Conservation (phyloP, 2,113 vertebrate genomes). For the Anarrhichthys ocellatus region DNA sequence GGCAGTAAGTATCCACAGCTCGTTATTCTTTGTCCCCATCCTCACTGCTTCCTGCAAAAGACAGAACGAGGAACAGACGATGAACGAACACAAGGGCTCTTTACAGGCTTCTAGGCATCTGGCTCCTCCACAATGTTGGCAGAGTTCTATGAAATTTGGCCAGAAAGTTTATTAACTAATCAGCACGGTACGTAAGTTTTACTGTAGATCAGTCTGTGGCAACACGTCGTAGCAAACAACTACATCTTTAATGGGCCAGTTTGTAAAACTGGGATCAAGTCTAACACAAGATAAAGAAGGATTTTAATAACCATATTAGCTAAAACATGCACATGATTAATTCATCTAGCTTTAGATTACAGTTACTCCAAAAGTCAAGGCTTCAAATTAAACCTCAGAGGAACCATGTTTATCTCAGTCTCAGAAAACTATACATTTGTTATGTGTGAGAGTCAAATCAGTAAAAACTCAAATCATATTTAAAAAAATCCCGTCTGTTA, state of each 20-base stretch:
- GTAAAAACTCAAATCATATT: neutral
- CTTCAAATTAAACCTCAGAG: neutral
- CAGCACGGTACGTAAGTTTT: neutral
- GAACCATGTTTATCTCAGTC: neutral
- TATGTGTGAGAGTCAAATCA: neutral
- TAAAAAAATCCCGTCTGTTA: neutral
- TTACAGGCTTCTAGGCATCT: neutral
- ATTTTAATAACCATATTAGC: neutral
- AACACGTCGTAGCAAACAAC: neutral
- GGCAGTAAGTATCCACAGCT: slow-evolving; percentile 36
- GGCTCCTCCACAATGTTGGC: neutral
- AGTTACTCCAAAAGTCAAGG: neutral
- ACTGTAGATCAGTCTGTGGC: neutral
- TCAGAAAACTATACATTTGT: neutral
- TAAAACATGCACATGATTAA: neutral
- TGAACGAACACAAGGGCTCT: neutral
- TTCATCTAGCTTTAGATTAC: neutral
- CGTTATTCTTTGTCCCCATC: slow-evolving; percentile 84
- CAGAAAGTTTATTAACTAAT: neutral
- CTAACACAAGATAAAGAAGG: neutral
- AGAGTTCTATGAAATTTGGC: slow-evolving; percentile 11
- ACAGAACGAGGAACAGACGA: slow-evolving; percentile 10
- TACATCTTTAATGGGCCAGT: slow-evolving; percentile 8
- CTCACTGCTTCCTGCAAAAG: slow-evolving; percentile 84
- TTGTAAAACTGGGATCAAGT: slow-evolving; percentile 9